Evolutionary conservation across 2,797 vertebrate species (phyloP).

Genomic region (Acropternis orthonyx): DNA sequence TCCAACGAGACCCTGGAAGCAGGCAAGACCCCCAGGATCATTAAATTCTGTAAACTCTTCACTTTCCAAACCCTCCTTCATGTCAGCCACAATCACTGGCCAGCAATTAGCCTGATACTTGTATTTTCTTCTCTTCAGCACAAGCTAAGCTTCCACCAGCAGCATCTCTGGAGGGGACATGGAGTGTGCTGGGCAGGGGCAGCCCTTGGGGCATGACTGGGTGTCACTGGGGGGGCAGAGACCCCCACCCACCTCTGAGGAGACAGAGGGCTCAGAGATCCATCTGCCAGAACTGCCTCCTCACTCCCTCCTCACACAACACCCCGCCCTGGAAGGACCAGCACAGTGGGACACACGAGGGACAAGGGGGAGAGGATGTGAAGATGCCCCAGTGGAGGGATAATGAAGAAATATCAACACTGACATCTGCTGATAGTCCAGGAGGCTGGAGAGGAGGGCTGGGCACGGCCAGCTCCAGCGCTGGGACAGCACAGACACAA

Average conservation of each 20-base stretch:
- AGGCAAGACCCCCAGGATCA: neutral
- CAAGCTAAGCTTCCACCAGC: neutral
- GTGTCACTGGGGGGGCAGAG: neutral
- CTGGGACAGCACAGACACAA: neutral
- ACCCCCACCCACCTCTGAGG: neutral
- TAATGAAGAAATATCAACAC: neutral
- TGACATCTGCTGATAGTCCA: neutral
- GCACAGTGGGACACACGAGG: neutral
- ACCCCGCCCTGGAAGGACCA: neutral
- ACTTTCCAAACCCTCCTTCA: neutral
- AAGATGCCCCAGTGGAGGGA: accelerated
- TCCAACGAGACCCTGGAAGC: neutral
- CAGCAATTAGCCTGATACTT: neutral
- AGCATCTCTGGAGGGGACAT: accelerated
- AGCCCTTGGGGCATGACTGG: accelerated
- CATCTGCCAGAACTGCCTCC: neutral
- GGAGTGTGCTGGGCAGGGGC: neutral
- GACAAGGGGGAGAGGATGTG: accelerated
- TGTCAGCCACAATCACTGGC: neutral
- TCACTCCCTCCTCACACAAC: neutral
- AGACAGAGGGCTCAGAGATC: neutral
- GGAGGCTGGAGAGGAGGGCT: neutral
- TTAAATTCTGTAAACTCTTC: neutral
- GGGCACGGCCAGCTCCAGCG: neutral
- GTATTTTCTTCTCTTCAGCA: neutral